Evolutionary conservation across 2,797 vertebrate genomes (phyloP).

Genomic region (Alouatta caraya): DNA sequence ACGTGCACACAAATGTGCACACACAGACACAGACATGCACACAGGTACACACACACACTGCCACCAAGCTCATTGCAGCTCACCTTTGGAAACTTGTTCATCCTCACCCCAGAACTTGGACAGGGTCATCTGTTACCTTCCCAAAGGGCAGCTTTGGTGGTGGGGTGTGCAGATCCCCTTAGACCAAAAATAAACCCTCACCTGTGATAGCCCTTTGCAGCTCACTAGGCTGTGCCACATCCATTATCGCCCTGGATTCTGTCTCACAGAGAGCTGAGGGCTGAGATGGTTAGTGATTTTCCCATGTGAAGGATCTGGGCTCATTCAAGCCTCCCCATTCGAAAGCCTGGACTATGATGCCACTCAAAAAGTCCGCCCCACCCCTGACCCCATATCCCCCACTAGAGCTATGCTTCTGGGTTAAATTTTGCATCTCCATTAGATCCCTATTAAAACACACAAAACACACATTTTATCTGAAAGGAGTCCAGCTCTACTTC

Average conservation of each 20-base stretch:
- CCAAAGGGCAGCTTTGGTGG: not conserved
- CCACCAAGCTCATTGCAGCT: not conserved
- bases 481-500: not conserved
- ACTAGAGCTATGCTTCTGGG: not conserved
- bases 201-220: not conserved
- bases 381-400: rapidly evolving
- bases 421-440: not conserved
- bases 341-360: not conserved
- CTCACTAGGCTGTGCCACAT: too few species aligned
- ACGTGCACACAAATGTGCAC: not conserved
- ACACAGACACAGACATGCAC: too few species aligned
- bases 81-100: not conserved
- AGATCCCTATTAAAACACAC: not conserved
- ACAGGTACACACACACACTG: not conserved
- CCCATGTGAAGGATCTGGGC: not conserved
- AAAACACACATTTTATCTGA: not conserved
- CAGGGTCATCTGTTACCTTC: not conserved
- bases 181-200: not conserved
- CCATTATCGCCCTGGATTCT: not conserved
- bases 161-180: not conserved
- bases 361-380: not conserved
- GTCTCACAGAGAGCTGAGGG: not conserved
- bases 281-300: not conserved
- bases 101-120: not conserved
- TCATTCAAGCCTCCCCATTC: not conserved